Evolutionary conservation across 1,140 invertebrate species (phyloP), one percentile per base, ranked within the genome.

Genomic region (Lycorma delicatula): DNA sequence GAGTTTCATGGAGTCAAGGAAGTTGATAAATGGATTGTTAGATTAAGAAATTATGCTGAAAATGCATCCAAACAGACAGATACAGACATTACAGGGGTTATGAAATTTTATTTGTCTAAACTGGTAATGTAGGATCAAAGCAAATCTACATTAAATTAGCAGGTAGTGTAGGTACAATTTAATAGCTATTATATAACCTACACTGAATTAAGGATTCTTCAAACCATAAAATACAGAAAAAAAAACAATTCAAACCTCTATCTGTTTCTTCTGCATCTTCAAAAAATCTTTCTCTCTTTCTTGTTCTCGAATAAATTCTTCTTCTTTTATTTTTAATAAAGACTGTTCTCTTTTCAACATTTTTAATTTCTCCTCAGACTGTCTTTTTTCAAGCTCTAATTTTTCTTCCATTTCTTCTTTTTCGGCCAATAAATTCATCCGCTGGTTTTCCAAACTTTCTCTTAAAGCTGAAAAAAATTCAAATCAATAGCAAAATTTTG

Each of bases 201-300:
- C n/a, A n/a, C n/a, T n/a, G n/a, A n/a, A n/a, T n/a, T n/a, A n/a
- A n/a, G n/a, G n/a, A n/a, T n/a, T n/a, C n/a, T n/a, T n/a, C n/a
- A n/a, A n/a, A n/a, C n/a, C n/a, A n/a, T n/a, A n/a, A n/a, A n/a
- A n/a, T n/a, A n/a, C n/a, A n/a, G n/a, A n/a, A n/a, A n/a, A n/a
- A n/a, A n/a, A n/a, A n/a, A n/a, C n/a, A n/a, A n/a, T 47, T 47
- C 44, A 16, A 6, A 50, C 48, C 28, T 52, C 50, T 31, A 52
- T 18, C 29, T 52, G 50, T n/a, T 52, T 26, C 29, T 31, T 52
- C 50, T 7, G 11, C 23, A 22, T 20, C 13, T 44, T 44, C 4
- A 44, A 20, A 9, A 44, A 44, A 44, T 44, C 41, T 44, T 44
- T 44, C 41, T 44, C 41, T 18, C 41, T 44, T 13, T 44, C 41